Percentiles rank a stretch among this genome's conserved stretches.
Evolutionary conservation across 2,888 invertebrate genomes (phyloP).

Genomic region (Cyaniris semiargus): DNA sequence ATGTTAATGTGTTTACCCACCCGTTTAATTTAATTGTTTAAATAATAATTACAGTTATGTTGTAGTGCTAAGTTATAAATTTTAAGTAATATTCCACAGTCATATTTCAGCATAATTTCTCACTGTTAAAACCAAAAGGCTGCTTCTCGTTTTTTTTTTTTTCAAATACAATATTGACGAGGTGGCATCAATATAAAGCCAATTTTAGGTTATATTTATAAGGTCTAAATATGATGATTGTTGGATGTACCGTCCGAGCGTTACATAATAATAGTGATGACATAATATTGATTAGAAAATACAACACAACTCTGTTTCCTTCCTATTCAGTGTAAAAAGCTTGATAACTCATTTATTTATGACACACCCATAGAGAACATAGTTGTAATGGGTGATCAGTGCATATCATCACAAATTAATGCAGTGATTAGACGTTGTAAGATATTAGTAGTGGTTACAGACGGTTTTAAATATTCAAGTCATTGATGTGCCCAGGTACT

Average conservation of each 20-base stretch:
- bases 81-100: slow-evolving; percentile 78
- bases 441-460: slow-evolving; percentile 79
- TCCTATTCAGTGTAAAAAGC: slow-evolving; percentile 61
- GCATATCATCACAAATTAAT: slow-evolving; percentile 80
- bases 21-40: slow-evolving; percentile 72
- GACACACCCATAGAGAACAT: slow-evolving; percentile 62
- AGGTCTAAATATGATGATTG: slow-evolving; percentile 70
- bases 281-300: slow-evolving; percentile 60
- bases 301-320: slow-evolving; percentile 61
- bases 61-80: slow-evolving; percentile 66
- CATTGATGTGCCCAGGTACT: slow-evolving; percentile 75
- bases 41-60: slow-evolving; percentile 70
- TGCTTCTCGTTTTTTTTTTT: slow-evolving; percentile 76
- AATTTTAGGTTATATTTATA: slow-evolving; percentile 74
- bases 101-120: slow-evolving; percentile 68
- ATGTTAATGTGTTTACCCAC: slow-evolving; percentile 68
- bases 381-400: slow-evolving; percentile 75
- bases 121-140: slow-evolving; percentile 75
- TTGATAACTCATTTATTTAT: slow-evolving; percentile 63
- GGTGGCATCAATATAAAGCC: slow-evolving; percentile 79
- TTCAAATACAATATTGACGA: slow-evolving; percentile 71
- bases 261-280: slow-evolving; percentile 75
- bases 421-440: slow-evolving; percentile 79
- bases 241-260: slow-evolving; percentile 79
- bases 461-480: slow-evolving; percentile 75